A percentile compares a stretch with the other conserved stretches of the same genome.
Conservation (phyloP, 2,113 vertebrate species). For the Takifugu flavidus region DNA sequence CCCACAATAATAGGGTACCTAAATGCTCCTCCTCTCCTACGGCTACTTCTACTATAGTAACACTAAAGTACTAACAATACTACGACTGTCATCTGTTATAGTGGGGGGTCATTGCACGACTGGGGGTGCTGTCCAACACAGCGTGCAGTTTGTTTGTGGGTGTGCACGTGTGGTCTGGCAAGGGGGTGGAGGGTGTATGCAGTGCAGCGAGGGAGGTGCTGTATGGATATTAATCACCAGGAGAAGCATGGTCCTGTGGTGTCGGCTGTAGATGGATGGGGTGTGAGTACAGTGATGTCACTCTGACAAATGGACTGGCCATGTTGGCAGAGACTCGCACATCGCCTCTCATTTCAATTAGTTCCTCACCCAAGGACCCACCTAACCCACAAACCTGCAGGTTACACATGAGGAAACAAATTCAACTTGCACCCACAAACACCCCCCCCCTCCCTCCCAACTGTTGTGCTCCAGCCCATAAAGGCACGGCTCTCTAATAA, state of each 20-base stretch:
- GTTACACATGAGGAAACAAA: conserved; percentile 36
- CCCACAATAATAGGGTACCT: too few species aligned
- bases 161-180: conserved; percentile 32
- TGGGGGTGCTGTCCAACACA: too few species aligned
- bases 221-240: conserved; percentile 79
- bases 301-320: conserved; percentile 79
- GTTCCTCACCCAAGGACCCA: conserved; percentile 66
- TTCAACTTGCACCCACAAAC: conserved; percentile 15
- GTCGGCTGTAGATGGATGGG: conserved; percentile 77
- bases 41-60: too few species aligned
- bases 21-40: too few species aligned
- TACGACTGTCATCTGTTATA: too few species aligned
- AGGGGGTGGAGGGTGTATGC: conserved; percentile 2
- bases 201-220: conserved; percentile 49
- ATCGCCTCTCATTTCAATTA: conserved; percentile 86
- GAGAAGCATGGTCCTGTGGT: conserved; percentile 67
- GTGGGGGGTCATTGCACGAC: too few species aligned
- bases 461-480: conserved; percentile 20
- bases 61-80: too few species aligned
- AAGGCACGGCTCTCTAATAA: conserved; percentile 42
- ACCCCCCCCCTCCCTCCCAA: neutral
- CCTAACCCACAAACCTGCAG: conserved; percentile 54
- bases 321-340: conserved; percentile 78
- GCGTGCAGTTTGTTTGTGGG: conserved; percentile 43
- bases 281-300: conserved; percentile 82